Base-by-base conservation (phyloP, 2,113 vertebrate genomes). In the Aptenodytes forsteri region DNA sequence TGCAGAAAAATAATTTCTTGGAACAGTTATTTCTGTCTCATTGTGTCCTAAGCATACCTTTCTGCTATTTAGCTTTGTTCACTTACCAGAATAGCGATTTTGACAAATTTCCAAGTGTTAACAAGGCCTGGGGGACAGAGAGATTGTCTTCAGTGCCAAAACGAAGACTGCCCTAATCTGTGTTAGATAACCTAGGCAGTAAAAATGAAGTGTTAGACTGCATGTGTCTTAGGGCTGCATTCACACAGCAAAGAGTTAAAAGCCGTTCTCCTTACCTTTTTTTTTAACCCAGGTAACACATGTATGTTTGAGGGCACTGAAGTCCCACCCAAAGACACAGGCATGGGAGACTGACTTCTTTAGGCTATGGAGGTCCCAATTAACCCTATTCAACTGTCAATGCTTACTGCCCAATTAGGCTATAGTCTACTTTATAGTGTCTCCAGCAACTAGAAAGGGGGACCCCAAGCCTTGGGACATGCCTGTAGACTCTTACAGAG, bases 61-160 rank as follows among this genome's bases (percentile, higher is more conserved):
- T 86, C 88, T 95, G 85, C 71, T 95, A 42, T 75, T 97, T 88
- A 88, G 88, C 67, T 93, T 65, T 87, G 83, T 73, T 90, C 75
- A 4, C 20, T 80, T 65, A 70, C 75, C 36, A 75, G 49, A 93
- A 50, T 26, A 88, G 46, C 1, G 7, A 66, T 86, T 70, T 83
- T 92, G 91, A 92, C 72, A 92, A 62, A 81, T 91, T 96, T 96
- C 92, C 93, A 90, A 94, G 54, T 4, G 40, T 85, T 96, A 95
- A 90, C 81, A 87, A 96, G 87, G 70, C 95, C 89, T 1, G 1
- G 19, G 94, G 77, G 86, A 93, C 86, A 76, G 47, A 56, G 67
- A n/a, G n/a, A 15, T 79, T 83, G 58, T 54, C 62, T 83, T 77
- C 27, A 13, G 75, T 56, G 66, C 78, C 84, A 90, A 80, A 85